Evolutionary conservation across 2,797 vertebrate genomes (phyloP).

Genomic region (Sphenodon punctatus): DNA sequence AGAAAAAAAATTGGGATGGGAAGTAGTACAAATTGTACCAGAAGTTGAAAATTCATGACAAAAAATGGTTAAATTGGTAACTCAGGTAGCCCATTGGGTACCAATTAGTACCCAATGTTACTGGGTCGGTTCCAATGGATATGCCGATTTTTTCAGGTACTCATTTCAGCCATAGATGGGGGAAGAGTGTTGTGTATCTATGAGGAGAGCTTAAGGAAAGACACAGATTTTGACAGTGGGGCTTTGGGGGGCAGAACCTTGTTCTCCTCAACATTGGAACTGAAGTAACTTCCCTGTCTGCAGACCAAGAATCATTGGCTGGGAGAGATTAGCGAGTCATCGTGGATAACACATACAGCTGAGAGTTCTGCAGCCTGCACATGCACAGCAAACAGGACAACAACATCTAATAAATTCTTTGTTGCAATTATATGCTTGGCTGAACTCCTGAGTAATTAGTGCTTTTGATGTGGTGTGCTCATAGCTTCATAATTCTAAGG

Average conservation of each 20-base stretch:
- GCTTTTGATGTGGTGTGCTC: neutral
- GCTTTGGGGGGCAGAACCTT: neutral
- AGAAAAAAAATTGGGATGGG: too few relatives aligned
- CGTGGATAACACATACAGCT: neutral
- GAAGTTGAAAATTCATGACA: too few relatives aligned
- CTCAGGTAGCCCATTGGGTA: too few relatives aligned
- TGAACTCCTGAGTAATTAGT: neutral
- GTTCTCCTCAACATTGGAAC: neutral
- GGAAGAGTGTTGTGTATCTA: too few relatives aligned
- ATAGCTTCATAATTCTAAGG: neutral
- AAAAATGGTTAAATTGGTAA: too few relatives aligned
- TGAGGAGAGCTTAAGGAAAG: too few relatives aligned
- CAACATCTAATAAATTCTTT: conserved; percentile 16
- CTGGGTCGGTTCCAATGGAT: too few relatives aligned
- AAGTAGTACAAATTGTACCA: too few relatives aligned
- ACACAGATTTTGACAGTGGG: too few relatives aligned
- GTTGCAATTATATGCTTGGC: neutral
- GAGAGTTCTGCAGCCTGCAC: neutral
- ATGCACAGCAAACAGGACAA: conserved; percentile 1
- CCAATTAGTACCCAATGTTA: too few relatives aligned
- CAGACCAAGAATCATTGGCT: neutral
- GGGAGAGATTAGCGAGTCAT: neutral
- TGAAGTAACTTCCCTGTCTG: neutral
- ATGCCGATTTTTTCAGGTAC: too few relatives aligned
- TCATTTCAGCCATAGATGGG: too few relatives aligned